A percentile compares a stretch with the other conserved stretches of the same genome.
These are phyloP conservation scores for Stomorhina lunata DNA, from an alignment of 2,888 invertebrate genomes.

Conservation along the genomic window DNA sequence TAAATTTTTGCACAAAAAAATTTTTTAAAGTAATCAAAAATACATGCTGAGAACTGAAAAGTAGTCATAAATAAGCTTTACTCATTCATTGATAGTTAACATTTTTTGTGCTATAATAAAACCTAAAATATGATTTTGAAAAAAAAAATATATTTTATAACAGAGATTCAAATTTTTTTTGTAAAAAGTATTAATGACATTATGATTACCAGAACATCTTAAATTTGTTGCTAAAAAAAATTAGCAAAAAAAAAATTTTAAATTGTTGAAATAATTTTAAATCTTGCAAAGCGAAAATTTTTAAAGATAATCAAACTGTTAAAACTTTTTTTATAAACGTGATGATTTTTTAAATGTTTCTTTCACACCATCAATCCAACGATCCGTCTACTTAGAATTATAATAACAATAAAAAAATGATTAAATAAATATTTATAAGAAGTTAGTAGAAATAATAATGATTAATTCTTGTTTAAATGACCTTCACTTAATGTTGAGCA, in stretches of 20 bases:
- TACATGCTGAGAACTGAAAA: conserved; percentile 15
- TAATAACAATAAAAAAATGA: background rate
- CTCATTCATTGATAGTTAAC: conserved; percentile 26
- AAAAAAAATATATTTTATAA: background rate
- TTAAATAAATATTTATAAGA: background rate
- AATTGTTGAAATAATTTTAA: conserved; percentile 15
- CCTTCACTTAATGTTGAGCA: conserved; percentile 14
- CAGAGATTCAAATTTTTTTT: background rate
- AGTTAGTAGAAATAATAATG: conserved; percentile 30
- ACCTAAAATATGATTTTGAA: conserved; percentile 16
- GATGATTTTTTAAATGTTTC: conserved; percentile 59
- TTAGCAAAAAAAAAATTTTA: background rate
- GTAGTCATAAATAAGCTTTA: background rate
- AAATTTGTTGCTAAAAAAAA: background rate
- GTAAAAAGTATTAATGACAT: background rate
- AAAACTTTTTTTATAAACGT: conserved; percentile 56
- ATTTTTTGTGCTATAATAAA: conserved; percentile 2
- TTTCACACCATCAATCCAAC: conserved; percentile 28
- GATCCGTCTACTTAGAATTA: background rate
- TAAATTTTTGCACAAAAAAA: background rate
- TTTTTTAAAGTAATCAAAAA: background rate
- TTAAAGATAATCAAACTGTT: conserved; percentile 15
- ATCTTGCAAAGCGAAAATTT: background rate
- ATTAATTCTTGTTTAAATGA: conserved; percentile 42
- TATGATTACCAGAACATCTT: conserved; percentile 19